A percentile compares a stretch with the other conserved stretches of the same genome.
phyloP scores from a whole-genome alignment of 2,888 invertebrate genomes.

The Argynnis bischoffii region DNA sequence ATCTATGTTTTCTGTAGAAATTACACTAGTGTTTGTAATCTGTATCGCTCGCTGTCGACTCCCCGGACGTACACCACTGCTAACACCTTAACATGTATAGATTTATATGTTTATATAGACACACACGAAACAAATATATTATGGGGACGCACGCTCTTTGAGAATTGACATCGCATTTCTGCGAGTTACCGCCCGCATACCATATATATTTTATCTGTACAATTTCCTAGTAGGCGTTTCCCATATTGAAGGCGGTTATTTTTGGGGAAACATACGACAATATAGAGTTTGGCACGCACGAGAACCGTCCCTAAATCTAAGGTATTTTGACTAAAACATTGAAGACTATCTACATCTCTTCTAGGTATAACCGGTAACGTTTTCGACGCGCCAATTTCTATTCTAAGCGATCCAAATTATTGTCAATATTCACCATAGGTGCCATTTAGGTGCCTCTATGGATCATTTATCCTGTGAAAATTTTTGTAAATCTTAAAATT shows the following conservation, averaged over 20 bases:
- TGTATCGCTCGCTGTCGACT: constrained; percentile 73
- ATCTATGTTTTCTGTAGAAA: constrained; percentile 82
- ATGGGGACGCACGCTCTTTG: constrained; percentile 68
- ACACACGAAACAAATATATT: constrained; percentile 63
- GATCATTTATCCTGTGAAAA: background rate
- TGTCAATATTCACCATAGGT: constrained; percentile 31
- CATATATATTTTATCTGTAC: constrained; percentile 37
- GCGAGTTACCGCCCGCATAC: constrained; percentile 58
- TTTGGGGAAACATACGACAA: constrained; percentile 23
- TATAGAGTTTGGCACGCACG: constrained; percentile 36
- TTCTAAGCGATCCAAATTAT: constrained; percentile 38
- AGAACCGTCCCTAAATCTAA: constrained; percentile 36
- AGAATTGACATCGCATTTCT: constrained; percentile 71
- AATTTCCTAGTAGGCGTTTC: constrained; percentile 34
- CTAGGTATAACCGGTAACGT: constrained; percentile 36
- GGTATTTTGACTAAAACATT: constrained; percentile 45
- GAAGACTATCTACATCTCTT: constrained; percentile 45
- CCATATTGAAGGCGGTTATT: constrained; percentile 26
- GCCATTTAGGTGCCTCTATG: constrained; percentile 15
- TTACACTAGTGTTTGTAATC: constrained; percentile 78
- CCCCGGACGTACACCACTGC: constrained; percentile 64
- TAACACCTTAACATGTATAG: constrained; percentile 75
- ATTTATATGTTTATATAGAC: constrained; percentile 67
- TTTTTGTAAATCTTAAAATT: constrained; percentile 22
- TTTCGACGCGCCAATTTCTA: constrained; percentile 33